Conservation (phyloP, 1,140 invertebrate genomes). For the Telenomus remus region DNA sequence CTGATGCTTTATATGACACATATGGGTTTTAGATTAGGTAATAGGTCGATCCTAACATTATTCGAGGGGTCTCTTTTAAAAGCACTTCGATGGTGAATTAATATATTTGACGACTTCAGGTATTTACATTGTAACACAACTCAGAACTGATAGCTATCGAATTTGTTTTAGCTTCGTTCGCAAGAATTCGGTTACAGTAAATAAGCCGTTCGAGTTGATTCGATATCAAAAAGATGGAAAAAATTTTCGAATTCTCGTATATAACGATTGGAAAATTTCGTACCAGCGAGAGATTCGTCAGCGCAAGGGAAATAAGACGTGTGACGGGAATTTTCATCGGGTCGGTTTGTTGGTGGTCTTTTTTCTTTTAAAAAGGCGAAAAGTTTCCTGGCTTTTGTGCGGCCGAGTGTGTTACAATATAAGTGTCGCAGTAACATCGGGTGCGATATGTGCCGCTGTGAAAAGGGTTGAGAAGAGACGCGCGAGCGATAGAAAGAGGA, state of each 20-base stretch:
- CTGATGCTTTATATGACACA: constrained; percentile 68
- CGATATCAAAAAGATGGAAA: background rate
- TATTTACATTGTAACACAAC: constrained; percentile 21
- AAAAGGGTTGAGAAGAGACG: constrained; percentile 65
- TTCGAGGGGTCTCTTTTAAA: constrained; percentile 34
- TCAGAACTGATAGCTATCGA: constrained; percentile 13
- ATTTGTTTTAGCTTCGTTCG: constrained; percentile 21
- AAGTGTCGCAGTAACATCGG: constrained; percentile 56
- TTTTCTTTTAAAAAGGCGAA: constrained; percentile 40
- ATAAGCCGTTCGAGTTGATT: no score
- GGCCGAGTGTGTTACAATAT: constrained; percentile 58
- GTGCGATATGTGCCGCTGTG: constrained; percentile 56
- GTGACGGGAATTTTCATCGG: background rate
- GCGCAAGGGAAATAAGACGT: no score
- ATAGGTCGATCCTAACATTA: constrained; percentile 48
- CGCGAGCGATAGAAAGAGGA: constrained; percentile 62
- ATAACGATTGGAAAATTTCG: no score
- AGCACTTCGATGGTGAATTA: constrained; percentile 39
- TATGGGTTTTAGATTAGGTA: constrained; percentile 71
- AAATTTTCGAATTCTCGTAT: no score
- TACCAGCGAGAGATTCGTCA: no score
- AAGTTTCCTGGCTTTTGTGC: constrained; percentile 56
- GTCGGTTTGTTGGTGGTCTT: constrained; percentile 49
- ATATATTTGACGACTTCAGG: constrained; percentile 34
- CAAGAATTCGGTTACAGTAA: no score